Evolutionary conservation across 2,888 invertebrate species (phyloP), one percentile per base, ranked within the genome.

Genomic region (Cosmia trapezina): DNA sequence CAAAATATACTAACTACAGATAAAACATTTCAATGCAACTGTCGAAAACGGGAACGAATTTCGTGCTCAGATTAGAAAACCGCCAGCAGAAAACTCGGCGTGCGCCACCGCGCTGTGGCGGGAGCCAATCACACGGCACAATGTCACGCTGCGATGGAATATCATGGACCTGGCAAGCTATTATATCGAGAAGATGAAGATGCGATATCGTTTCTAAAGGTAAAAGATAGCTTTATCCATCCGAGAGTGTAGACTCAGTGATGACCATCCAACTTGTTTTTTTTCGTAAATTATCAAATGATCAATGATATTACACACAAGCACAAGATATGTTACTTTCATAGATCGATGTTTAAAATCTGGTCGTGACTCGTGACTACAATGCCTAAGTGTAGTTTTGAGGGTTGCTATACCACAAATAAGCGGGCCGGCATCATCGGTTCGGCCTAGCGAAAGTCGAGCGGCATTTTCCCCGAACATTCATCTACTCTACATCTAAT

Each of bases 51-150:
- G 84, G 90, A 87, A 90, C 88, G 89, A 92, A 91, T 91, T 91
- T 87, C 84, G 88, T 88, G 86, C 87, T 76, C 84, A 89, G 93
- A 93, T 94, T 94, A 94, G 94, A 92, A 93, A 94, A 93, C 94
- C 94, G 84, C 94, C 88, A 86, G 81, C 86, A 90, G 93, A 93
- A 93, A 94, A 93, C 92, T 93, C 88, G 87, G 87, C 86, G 86
- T 68, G 80, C 80, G 71, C 76, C 80, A 70, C 76, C 86, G 77
- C 88, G 81, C 73, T 86, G 88, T 77, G 86, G 88, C 86, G 76
- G 62, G 72, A 85, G 87, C 89, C 89, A 91, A 89, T 90, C 90
- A 89, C 87, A 86, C 82, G 82, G 79, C 83, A 82, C 81, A 76
- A 76, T 85, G 88, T 84, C 86, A 88, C 85, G 60, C 73, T 81